Conservation (phyloP, 2,113 vertebrate genomes). For the Tachysurus vachellii region DNA sequence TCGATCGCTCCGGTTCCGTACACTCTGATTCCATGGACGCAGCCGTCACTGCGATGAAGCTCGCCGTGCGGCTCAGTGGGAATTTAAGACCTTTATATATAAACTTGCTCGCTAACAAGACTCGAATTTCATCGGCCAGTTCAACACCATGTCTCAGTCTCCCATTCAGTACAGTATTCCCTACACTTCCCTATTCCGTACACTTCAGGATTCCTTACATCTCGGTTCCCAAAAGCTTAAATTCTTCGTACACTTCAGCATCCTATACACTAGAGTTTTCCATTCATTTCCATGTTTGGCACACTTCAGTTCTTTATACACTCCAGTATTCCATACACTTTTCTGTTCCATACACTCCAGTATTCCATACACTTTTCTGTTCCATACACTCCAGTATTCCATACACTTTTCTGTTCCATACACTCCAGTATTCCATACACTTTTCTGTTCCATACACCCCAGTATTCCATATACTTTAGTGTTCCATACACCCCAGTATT, state of each 20-base stretch:
- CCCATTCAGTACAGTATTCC: not conserved
- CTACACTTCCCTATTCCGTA: not conserved
- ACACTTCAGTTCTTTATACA: not conserved
- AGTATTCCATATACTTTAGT: not conserved
- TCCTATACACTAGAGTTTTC: not conserved
- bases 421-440: no score
- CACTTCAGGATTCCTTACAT: not conserved
- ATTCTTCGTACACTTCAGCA: not conserved
- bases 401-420: no score
- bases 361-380: no score
- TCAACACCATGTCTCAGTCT: not conserved
- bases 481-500: not conserved
- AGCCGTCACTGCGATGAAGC: not conserved
- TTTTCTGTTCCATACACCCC: no score
- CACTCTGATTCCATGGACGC: not conserved
- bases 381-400: no score
- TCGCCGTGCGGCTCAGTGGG: not conserved
- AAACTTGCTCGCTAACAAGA: not conserved
- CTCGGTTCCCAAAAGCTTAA: not conserved
- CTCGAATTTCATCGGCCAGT: not conserved
- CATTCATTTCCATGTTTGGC: not conserved
- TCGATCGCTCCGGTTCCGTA: not conserved
- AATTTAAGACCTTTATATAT: not conserved
- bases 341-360: no score
- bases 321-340: no score